These are phyloP conservation scores for Lamproptera curius DNA, from an alignment of 2,888 invertebrate species.

Conservation along the genomic window DNA sequence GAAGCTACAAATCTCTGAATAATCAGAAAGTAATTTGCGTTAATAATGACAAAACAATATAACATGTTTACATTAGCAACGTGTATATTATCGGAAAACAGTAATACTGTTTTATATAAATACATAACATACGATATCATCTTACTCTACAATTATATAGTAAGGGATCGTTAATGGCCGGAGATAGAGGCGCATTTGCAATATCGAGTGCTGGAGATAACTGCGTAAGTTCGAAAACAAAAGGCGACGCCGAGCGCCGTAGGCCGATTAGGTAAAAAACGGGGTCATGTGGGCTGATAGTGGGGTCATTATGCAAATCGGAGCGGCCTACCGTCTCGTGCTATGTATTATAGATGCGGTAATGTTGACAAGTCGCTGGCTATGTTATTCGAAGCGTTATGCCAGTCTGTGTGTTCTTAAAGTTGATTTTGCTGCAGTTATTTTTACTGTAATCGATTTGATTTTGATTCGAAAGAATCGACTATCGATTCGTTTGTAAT, in stretches of 20 bases:
- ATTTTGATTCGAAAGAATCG: too few species aligned
- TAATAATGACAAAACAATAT: too few species aligned
- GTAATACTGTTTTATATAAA: too few species aligned
- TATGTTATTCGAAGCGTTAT: too few species aligned
- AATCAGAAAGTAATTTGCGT: too few species aligned
- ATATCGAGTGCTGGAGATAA: conserved; percentile 3
- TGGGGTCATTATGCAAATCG: conserved; percentile 64
- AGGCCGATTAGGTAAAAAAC: conserved; percentile 38
- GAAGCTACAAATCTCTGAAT: too few species aligned
- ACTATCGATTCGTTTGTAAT: too few species aligned
- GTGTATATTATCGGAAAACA: too few species aligned
- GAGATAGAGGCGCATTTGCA: conserved; percentile 8
- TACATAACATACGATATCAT: not conserved
- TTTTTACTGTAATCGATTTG: too few species aligned
- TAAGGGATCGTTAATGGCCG: not conserved
- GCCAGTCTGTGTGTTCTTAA: conserved; percentile 17
- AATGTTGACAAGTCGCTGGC: conserved; percentile 28
- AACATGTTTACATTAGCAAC: too few species aligned
- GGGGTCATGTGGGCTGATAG: conserved; percentile 56
- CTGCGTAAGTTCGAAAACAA: conserved; percentile 10
- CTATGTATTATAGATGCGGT: conserved; percentile 37
- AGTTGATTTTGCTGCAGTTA: too few species aligned
- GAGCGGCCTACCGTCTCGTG: conserved; percentile 39
- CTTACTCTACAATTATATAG: conserved; percentile 5
- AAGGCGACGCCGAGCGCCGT: conserved; percentile 19